Percentiles rank a stretch among this genome's conserved stretches.
Evolutionary conservation across 2,797 vertebrate genomes (phyloP).

Genomic region (Sebastes taczanowskii): DNA sequence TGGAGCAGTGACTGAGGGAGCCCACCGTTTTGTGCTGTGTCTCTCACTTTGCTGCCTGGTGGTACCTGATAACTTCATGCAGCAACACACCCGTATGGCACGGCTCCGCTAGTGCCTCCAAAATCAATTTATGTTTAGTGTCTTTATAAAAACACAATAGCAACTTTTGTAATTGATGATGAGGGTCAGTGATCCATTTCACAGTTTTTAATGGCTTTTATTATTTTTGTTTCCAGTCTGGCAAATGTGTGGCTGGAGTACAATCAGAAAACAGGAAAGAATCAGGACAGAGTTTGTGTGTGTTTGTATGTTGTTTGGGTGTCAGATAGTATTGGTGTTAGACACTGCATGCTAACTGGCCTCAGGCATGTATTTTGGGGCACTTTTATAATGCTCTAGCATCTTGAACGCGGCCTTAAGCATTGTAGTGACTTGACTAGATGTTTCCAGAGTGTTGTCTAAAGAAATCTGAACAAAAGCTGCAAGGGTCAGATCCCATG

Average conservation of each 20-base stretch:
- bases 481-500: not conserved
- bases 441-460: not conserved
- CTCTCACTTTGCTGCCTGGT: slow-evolving; percentile 21
- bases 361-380: slow-evolving; percentile 19
- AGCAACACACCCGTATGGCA: not conserved
- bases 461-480: not conserved
- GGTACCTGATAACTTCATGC: slow-evolving; percentile 31
- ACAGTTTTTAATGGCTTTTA: slow-evolving; percentile 6
- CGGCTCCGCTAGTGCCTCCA: not conserved
- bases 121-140: slow-evolving; percentile 20
- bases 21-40: not conserved
- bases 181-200: slow-evolving; percentile 29
- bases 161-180: slow-evolving; percentile 32
- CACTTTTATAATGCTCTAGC: slow-evolving; percentile 14
- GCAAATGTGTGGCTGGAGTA: slow-evolving; percentile 20
- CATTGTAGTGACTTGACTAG: not conserved
- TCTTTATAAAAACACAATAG: not conserved
- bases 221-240: not conserved
- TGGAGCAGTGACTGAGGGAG: slow-evolving; percentile 1
- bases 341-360: not conserved
- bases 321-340: slow-evolving; percentile 26
- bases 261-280: not conserved
- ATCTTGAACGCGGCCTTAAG: slow-evolving; percentile 15
- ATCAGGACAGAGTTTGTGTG: slow-evolving; percentile 22
- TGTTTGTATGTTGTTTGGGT: slow-evolving; percentile 12